A percentile compares a stretch with the other conserved stretches of the same genome.
Evolutionary conservation across 1,140 invertebrate species (phyloP).

Genomic region (Drosophila sucinea): DNA sequence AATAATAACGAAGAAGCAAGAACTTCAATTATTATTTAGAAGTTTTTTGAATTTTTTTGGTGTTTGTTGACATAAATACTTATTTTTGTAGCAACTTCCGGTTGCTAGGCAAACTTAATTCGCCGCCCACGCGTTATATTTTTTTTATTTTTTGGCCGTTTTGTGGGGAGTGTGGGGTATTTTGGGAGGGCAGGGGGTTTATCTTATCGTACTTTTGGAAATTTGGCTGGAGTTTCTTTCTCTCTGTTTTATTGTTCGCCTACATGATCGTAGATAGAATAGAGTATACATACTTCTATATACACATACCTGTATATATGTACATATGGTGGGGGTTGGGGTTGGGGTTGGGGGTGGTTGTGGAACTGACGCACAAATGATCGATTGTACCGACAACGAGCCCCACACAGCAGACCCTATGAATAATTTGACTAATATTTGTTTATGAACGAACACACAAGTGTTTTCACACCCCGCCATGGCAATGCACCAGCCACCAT

Average conservation of each 20-base stretch:
- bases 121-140: conserved; percentile 1
- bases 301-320: not conserved
- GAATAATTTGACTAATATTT: conserved; percentile 77
- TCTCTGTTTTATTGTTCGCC: conserved; percentile 33
- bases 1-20: not conserved
- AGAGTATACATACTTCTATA: not conserved
- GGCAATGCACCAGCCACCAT: conserved; percentile 23
- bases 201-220: conserved; percentile 31
- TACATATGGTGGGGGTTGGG: not conserved
- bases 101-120: conserved; percentile 33
- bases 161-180: no score
- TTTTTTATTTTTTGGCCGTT: conserved; percentile 28
- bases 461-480: conserved; percentile 65
- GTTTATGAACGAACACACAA: conserved; percentile 61
- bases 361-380: conserved; percentile 34
- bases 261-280: conserved; percentile 11
- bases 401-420: conserved; percentile 18
- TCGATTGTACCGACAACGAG: conserved; percentile 30
- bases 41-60: not conserved
- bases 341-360: not conserved
- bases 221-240: conserved; percentile 30
- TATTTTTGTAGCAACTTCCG: conserved; percentile 36
- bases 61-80: conserved; percentile 22
- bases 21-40: not conserved
- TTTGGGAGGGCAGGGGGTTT: not conserved